Conservation (phyloP, 1,140 invertebrate genomes). For the Drosophila ohnishii region DNA sequence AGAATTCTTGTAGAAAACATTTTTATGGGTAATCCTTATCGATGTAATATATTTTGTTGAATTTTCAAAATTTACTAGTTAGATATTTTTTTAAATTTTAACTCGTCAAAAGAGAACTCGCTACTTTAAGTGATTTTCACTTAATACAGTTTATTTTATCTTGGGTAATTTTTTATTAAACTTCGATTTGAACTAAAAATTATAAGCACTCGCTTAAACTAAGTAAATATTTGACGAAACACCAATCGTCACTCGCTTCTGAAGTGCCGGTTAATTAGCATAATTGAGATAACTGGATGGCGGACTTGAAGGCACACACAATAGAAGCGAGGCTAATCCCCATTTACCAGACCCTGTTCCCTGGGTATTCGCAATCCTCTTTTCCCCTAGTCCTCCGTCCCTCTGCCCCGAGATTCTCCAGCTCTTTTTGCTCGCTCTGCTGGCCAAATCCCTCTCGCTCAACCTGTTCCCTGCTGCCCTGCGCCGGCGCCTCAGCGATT, state of each 20-base stretch:
- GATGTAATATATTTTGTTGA: background rate
- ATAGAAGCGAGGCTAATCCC: constrained; percentile 37
- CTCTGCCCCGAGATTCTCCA: constrained; percentile 6
- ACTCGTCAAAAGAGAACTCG: background rate
- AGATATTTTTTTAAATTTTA: background rate
- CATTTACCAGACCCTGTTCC: constrained; percentile 13
- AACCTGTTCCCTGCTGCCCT: constrained; percentile 48
- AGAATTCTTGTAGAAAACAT: background rate
- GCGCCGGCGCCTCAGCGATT: constrained; percentile 43
- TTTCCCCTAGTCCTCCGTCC: background rate
- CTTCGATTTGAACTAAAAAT: too few species aligned
- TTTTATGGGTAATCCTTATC: background rate
- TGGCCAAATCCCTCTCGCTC: constrained; percentile 45
- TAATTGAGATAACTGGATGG: constrained; percentile 44
- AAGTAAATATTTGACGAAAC: background rate
- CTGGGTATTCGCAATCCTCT: background rate
- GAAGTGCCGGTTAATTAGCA: constrained; percentile 29
- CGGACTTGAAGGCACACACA: constrained; percentile 14
- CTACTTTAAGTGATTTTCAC: too few species aligned
- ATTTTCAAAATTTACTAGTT: background rate
- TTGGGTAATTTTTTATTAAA: too few species aligned
- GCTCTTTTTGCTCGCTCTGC: constrained; percentile 14
- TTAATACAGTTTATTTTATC: too few species aligned
- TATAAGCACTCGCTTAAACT: constrained; percentile 4
- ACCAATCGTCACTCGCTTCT: constrained; percentile 7